A percentile compares a stretch with the other conserved stretches of the same genome.
Conservation (phyloP, 2,888 invertebrate genomes). For the Leptopilina drosophilae region DNA sequence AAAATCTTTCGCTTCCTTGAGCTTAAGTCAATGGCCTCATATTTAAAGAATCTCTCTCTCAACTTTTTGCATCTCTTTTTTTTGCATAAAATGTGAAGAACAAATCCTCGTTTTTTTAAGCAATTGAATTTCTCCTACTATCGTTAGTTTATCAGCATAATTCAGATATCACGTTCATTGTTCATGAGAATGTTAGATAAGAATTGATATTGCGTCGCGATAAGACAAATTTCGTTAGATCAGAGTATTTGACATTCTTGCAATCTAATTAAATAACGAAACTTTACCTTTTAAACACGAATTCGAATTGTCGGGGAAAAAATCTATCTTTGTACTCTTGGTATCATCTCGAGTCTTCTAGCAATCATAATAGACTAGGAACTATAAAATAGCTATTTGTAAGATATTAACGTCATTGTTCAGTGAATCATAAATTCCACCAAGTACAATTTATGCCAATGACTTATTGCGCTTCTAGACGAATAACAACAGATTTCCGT, state of each 20-base stretch:
- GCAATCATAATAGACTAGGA: background rate
- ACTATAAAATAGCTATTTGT: constrained; percentile 25
- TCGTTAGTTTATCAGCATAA: constrained; percentile 32
- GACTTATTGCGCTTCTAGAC: constrained; percentile 1
- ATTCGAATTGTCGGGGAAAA: background rate
- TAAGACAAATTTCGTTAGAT: constrained; percentile 19
- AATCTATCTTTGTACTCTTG: background rate
- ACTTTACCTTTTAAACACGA: background rate
- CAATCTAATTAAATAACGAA: constrained; percentile 11
- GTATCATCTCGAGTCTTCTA: background rate
- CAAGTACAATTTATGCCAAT: constrained; percentile 8
- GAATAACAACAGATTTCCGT: constrained; percentile 15
- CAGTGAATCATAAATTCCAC: constrained; percentile 26
- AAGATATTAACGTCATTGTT: constrained; percentile 33
- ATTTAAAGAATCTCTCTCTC: background rate
- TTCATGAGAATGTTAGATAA: constrained; percentile 30
- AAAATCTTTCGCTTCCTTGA: background rate
- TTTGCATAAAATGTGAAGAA: background rate
- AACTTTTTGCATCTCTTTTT: background rate
- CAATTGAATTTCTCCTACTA: constrained; percentile 2
- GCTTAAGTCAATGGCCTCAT: constrained; percentile 1
- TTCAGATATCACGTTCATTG: constrained; percentile 24
- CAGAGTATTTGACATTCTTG: constrained; percentile 3
- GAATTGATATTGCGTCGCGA: background rate
- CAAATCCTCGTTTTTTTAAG: background rate